Conservation (phyloP, 2,888 invertebrate species). For the Allophyes oxyacanthae region DNA sequence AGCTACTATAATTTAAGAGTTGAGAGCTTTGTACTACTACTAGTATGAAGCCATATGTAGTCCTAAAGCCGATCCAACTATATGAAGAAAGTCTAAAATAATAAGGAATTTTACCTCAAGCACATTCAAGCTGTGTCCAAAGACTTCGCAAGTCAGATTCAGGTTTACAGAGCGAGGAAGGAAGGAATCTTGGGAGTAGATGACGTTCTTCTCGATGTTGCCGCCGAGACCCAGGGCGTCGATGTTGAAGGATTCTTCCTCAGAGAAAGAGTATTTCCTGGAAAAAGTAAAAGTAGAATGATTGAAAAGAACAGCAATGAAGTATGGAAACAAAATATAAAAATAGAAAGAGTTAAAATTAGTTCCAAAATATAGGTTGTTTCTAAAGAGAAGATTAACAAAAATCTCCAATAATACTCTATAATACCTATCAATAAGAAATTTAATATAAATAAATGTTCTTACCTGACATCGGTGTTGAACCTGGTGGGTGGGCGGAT, state of each 20-base stretch:
- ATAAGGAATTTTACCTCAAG: conserved; percentile 88
- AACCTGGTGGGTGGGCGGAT: conserved; percentile 88
- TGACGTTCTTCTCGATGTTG: conserved; percentile 92
- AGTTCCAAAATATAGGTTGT: too few species aligned
- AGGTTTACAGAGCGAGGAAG: conserved; percentile 92
- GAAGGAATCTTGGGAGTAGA: conserved; percentile 95
- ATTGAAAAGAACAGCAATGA: too few species aligned
- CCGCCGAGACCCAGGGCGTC: conserved; percentile 92
- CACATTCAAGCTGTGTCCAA: conserved; percentile 94
- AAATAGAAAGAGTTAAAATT: too few species aligned
- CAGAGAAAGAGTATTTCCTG: conserved; percentile 94
- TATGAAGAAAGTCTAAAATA: not conserved
- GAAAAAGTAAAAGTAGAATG: not conserved
- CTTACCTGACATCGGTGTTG: conserved; percentile 91
- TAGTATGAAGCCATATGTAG: too few species aligned
- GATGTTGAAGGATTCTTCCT: conserved; percentile 92
- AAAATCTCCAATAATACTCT: too few species aligned
- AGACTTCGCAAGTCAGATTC: conserved; percentile 93
- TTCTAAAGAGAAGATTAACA: too few species aligned
- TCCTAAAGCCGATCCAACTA: too few species aligned
- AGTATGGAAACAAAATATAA: too few species aligned
- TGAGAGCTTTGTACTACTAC: too few species aligned
- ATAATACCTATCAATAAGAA: too few species aligned
- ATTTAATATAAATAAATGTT: too few species aligned
- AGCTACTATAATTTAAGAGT: too few species aligned